Percentiles rank a stretch among this genome's conserved stretches.
Conservation (phyloP, 2,888 invertebrate genomes). For the Drosophila kokeensis region DNA sequence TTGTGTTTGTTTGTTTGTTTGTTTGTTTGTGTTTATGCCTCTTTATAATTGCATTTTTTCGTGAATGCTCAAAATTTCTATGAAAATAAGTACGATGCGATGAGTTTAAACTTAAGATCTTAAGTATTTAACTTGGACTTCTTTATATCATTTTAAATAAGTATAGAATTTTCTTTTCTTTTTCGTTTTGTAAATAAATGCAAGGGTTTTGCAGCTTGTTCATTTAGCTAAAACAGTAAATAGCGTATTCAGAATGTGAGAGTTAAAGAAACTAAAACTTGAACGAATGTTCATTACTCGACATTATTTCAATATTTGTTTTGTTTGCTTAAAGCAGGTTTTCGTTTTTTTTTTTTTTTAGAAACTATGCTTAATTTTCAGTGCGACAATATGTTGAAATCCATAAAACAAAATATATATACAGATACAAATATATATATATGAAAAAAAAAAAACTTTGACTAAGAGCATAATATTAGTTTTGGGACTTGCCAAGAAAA, state of each 20-base stretch:
- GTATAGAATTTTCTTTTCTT: conserved; percentile 11
- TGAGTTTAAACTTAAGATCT: conserved; percentile 2
- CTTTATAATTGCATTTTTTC: conserved; percentile 64
- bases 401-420: conserved; percentile 9
- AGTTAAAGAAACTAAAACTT: conserved; percentile 2
- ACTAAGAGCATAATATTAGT: conserved; percentile 45
- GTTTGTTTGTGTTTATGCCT: conserved; percentile 57
- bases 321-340: conserved; percentile 49
- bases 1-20: conserved; percentile 28
- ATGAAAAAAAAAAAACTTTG: conserved; percentile 38
- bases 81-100: conserved; percentile 50
- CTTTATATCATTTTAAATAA: not conserved
- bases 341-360: conserved; percentile 13
- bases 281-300: not conserved
- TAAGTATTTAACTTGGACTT: conserved; percentile 21
- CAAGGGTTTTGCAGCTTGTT: conserved; percentile 59
- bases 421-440: not conserved
- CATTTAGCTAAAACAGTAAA: conserved; percentile 45
- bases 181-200: conserved; percentile 62
- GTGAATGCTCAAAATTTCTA: conserved; percentile 37
- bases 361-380: conserved; percentile 9
- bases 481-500: conserved; percentile 26
- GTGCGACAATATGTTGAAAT: conserved; percentile 21
- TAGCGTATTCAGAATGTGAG: conserved; percentile 4
- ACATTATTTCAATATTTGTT: conserved; percentile 16